Base-by-base conservation (phyloP, 2,888 invertebrate species). In the Antheraea assamensis region DNA sequence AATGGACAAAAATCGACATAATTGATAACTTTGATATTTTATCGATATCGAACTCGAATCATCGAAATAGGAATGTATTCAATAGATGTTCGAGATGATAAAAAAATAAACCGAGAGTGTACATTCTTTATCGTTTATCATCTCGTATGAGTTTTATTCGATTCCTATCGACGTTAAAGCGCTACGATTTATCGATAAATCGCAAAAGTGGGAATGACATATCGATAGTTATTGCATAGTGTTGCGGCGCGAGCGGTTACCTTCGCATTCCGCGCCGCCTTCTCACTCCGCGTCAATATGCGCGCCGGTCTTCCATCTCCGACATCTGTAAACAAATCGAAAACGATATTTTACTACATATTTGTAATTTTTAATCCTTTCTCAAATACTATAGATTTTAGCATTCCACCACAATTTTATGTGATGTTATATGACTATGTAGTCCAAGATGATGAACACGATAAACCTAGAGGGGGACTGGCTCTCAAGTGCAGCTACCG, bases 221-320 rank as follows among this genome's bases (percentile, higher is more conserved):
- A 24, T 58, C 58, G 58, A 58, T 58, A 58, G n/a, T 58, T 58
- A 58, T 58, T 8, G 21, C 13, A n/a, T 24, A 15, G 13, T 64
- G 61, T 30, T 64, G 64, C 58, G 52, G 24, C 30, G 35, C 35
- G 58, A 31, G n/a, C 27, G 61, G 61, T 64, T 64, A 30, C 61
- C 61, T 30, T 27, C 71, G 68, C 72, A 74, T 70, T 72, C 31
- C 75, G 77, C 72, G 75, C 71, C 75, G 71, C 74, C 80, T 3
- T 35, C 21, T 64, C 17, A 35, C 35, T 68, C 73, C 83, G 76
- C 87, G 92, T 94, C 94, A 94, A 92, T 94, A 94, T 73, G 94
- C 92, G 83, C 93, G 94, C 73, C 94, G 87, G 73, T 94, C 94
- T 70, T 94, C 93, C 78, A 92, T 80, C 78, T 94, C 94, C 4